phyloP scores from a whole-genome alignment of 2,113 vertebrate genomes.

The Gallinago undulata region DNA sequence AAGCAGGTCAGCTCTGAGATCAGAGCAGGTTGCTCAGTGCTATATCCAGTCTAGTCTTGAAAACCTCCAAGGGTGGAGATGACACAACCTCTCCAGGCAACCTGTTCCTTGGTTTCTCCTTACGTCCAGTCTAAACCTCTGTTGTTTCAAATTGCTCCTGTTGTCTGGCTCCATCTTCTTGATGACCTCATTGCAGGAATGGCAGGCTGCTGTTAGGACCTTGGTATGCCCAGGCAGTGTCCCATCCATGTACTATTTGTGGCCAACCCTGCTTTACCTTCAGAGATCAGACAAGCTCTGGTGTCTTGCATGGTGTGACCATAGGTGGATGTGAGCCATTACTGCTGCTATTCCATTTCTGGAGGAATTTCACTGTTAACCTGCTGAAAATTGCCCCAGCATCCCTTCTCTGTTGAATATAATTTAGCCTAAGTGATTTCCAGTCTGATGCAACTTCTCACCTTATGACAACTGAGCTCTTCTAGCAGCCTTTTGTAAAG shows the following conservation, averaged over 20 bases:
- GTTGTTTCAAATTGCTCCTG: neutral
- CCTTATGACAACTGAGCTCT: neutral
- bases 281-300: neutral
- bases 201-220: neutral
- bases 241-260: neutral
- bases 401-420: neutral
- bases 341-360: neutral
- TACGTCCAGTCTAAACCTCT: neutral
- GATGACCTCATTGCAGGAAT: neutral
- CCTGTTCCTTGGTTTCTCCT: neutral
- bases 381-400: neutral
- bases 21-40: neutral
- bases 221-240: neutral
- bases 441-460: neutral
- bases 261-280: neutral
- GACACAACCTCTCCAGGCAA: neutral
- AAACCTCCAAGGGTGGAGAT: neutral
- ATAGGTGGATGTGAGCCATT: neutral
- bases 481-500: slow-evolving; percentile 25
- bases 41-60: neutral
- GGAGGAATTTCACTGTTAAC: neutral
- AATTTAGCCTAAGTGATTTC: neutral
- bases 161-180: neutral
- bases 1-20: neutral
- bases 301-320: neutral